phyloP scores from a whole-genome alignment of 1,140 invertebrate genomes.

The Macrobrachium rosenbergii region DNA sequence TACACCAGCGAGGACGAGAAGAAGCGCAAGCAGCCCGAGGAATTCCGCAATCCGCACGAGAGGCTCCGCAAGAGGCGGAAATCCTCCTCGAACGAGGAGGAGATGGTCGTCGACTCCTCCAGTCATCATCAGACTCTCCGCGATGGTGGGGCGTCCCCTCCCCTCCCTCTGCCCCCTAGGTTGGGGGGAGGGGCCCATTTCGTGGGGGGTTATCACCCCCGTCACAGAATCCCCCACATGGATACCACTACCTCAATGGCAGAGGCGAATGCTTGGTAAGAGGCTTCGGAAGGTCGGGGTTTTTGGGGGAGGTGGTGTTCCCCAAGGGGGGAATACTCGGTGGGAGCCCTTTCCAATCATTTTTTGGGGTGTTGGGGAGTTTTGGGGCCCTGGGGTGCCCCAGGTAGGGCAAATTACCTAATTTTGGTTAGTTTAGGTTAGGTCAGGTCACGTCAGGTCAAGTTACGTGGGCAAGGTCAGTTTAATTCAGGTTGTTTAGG shows the following conservation, averaged over 20 bases:
- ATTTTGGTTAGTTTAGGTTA: no score
- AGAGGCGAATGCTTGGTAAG: background rate
- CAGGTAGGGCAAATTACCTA: no score
- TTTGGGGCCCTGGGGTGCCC: no score
- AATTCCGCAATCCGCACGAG: slow-evolving; percentile 43
- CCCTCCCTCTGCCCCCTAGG: no score
- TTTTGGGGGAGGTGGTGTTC: no score
- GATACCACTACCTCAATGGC: slow-evolving; percentile 37
- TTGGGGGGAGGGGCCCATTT: background rate
- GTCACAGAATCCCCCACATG: background rate
- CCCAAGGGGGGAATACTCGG: no score
- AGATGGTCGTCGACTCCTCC: slow-evolving; percentile 44
- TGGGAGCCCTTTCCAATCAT: no score
- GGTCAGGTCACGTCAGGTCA: no score
- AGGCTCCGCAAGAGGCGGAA: slow-evolving; percentile 48
- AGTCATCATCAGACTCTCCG: background rate
- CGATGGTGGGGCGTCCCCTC: background rate
- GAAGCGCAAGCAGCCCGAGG: slow-evolving; percentile 57
- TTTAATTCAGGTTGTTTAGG: no score
- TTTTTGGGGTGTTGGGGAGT: no score
- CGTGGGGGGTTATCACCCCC: background rate
- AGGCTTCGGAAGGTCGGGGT: no score
- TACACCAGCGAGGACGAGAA: slow-evolving; percentile 65
- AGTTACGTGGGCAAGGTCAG: no score
- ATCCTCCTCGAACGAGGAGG: slow-evolving; percentile 44